phyloP scores from a whole-genome alignment of 2,888 invertebrate species.

The Trissonchulus latispiculum region DNA sequence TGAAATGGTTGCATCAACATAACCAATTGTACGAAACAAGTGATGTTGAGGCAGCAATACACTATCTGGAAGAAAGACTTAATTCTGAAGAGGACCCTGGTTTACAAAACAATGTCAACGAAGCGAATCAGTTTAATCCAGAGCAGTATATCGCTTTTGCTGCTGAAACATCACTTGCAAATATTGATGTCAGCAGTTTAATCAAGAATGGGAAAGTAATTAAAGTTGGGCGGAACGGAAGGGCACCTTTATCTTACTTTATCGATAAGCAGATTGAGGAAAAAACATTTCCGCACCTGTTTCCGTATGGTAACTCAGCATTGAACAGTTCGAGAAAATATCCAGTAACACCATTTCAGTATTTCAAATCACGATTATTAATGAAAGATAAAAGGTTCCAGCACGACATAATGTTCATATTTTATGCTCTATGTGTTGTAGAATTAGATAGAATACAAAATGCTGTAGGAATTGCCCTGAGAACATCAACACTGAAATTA shows the following conservation, averaged over 20 bases:
- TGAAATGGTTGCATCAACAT: background rate
- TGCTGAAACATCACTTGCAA: background rate
- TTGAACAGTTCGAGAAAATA: background rate
- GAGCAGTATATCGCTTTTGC: background rate
- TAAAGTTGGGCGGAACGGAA: background rate
- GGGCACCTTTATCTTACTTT: background rate
- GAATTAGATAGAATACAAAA: background rate
- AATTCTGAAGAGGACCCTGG: background rate
- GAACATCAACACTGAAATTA: background rate
- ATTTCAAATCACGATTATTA: constrained; percentile 2
- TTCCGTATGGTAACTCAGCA: background rate
- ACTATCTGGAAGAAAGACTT: background rate
- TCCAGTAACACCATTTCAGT: background rate
- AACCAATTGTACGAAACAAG: background rate
- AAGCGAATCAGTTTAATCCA: too few species aligned
- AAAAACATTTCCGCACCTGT: background rate
- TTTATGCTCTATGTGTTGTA: constrained; percentile 3
- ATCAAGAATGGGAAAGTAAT: background rate
- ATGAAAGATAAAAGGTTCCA: background rate
- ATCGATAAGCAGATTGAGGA: background rate
- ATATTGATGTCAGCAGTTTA: background rate
- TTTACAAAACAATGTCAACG: background rate
- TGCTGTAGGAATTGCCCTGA: background rate
- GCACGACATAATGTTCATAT: background rate
- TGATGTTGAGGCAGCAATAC: background rate